phyloP scores from a whole-genome alignment of 2,113 vertebrate species.

The Cyprinodon variegatus region DNA sequence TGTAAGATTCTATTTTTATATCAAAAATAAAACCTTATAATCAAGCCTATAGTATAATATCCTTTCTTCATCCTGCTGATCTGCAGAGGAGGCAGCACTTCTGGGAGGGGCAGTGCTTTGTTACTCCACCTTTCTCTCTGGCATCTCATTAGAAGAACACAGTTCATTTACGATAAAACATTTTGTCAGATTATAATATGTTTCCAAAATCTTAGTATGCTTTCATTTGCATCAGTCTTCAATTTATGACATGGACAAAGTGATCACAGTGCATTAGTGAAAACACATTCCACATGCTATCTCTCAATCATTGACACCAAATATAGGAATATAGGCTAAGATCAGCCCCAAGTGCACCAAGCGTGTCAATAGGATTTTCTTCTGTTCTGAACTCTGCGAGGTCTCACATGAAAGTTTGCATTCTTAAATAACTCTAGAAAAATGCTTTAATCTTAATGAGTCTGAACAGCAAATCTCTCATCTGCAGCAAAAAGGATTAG shows the following conservation, averaged over 20 bases:
- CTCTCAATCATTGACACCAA: constrained; percentile 78
- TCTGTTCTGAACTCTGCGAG: constrained; percentile 77
- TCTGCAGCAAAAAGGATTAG: constrained; percentile 84
- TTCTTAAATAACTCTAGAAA: constrained; percentile 83
- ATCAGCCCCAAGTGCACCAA: constrained; percentile 75
- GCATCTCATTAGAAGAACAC: no score
- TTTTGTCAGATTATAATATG: not conserved
- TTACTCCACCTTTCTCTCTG: no score
- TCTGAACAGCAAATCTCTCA: constrained; percentile 86
- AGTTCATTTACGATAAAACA: no score
- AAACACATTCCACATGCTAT: constrained; percentile 72
- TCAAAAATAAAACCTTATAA: not conserved
- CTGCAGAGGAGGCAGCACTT: not conserved
- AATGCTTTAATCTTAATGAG: constrained; percentile 86
- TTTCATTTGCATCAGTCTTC: not conserved
- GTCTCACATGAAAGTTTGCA: constrained; percentile 82
- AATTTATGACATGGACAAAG: constrained; percentile 24
- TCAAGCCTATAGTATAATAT: not conserved
- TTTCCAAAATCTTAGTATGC: not conserved
- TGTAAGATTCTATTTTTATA: no score
- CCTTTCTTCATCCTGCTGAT: not conserved
- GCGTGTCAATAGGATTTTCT: constrained; percentile 79
- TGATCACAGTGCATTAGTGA: constrained; percentile 49
- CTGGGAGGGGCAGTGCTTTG: not conserved
- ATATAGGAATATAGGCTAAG: constrained; percentile 75